These are phyloP conservation scores for Drosophila pandora DNA, from an alignment of 1,140 invertebrate genomes.

Conservation along the genomic window DNA sequence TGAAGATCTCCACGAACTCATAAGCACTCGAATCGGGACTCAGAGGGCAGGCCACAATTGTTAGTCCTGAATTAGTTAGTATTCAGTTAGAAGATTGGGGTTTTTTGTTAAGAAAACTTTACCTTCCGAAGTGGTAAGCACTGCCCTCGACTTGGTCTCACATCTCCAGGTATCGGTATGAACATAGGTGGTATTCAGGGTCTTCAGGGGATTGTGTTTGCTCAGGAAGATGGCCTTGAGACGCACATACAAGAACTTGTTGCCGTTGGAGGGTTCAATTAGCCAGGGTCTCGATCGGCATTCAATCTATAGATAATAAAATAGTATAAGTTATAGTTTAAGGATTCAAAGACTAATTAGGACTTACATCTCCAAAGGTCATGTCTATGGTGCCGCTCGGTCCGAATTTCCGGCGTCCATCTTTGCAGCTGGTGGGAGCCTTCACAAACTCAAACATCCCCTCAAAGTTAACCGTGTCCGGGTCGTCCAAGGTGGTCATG, in stretches of 20 bases:
- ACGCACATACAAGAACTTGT: constrained; percentile 83
- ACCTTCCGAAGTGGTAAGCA: constrained; percentile 83
- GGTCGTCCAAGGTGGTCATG: constrained; percentile 94
- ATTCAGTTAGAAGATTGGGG: background rate
- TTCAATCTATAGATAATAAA: constrained; percentile 85
- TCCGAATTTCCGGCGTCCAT: constrained; percentile 88
- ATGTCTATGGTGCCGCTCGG: constrained; percentile 91
- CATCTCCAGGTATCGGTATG: constrained; percentile 65
- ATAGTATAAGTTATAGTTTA: too few species aligned
- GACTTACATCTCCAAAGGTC: constrained; percentile 88
- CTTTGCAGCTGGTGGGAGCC: constrained; percentile 86
- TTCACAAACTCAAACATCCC: constrained; percentile 92
- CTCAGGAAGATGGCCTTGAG: constrained; percentile 81
- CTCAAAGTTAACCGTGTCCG: constrained; percentile 92
- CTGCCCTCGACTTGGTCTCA: constrained; percentile 77
- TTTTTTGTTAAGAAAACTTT: background rate
- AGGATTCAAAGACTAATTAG: background rate
- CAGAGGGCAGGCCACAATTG: constrained; percentile 80
- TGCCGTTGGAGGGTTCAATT: constrained; percentile 89
- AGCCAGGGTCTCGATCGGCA: constrained; percentile 91
- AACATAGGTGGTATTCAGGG: constrained; percentile 65
- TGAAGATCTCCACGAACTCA: constrained; percentile 89
- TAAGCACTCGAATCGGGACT: constrained; percentile 73
- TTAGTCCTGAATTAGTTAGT: constrained; percentile 47
- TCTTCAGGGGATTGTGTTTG: constrained; percentile 77